Percentiles rank a stretch among this genome's conserved stretches.
Conservation (phyloP, 2,113 vertebrate species). For the Elaphurus davidianus region DNA sequence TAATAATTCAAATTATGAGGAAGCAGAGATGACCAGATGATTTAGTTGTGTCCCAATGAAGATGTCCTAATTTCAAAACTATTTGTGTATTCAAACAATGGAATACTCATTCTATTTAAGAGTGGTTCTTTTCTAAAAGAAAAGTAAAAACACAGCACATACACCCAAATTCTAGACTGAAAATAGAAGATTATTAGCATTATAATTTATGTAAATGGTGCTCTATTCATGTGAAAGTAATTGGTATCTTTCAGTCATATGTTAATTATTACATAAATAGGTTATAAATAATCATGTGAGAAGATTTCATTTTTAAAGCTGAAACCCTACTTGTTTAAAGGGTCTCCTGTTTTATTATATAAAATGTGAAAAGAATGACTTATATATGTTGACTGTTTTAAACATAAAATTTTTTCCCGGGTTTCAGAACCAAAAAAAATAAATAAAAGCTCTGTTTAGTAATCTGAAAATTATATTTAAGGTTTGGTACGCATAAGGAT, state of each 20-base stretch:
- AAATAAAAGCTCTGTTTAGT: neutral
- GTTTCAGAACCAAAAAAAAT: neutral
- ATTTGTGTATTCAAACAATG: neutral
- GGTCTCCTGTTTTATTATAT: neutral
- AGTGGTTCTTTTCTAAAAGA: slow-evolving; percentile 14
- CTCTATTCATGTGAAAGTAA: slow-evolving; percentile 54
- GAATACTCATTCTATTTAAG: slow-evolving; percentile 34
- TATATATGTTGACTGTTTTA: neutral
- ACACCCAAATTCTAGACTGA: slow-evolving; percentile 40
- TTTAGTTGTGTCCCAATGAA: neutral
- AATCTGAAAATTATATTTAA: slow-evolving; percentile 12
- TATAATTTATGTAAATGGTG: slow-evolving; percentile 71
- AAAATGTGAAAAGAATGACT: neutral
- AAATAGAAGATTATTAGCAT: slow-evolving; percentile 64
- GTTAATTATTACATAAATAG: slow-evolving; percentile 65
- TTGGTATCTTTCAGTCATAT: slow-evolving; percentile 59
- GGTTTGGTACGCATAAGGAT: neutral
- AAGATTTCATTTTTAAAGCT: slow-evolving; percentile 47
- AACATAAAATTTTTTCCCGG: neutral
- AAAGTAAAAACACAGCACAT: slow-evolving; percentile 15
- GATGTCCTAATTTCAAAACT: slow-evolving; percentile 49
- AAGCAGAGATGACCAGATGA: neutral
- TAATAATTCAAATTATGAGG: neutral
- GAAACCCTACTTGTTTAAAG: slow-evolving; percentile 53
- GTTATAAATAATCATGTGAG: slow-evolving; percentile 51